These are phyloP conservation scores for Carposina sasakii DNA, from an alignment of 1,140 invertebrate genomes.

Conservation along the genomic window DNA sequence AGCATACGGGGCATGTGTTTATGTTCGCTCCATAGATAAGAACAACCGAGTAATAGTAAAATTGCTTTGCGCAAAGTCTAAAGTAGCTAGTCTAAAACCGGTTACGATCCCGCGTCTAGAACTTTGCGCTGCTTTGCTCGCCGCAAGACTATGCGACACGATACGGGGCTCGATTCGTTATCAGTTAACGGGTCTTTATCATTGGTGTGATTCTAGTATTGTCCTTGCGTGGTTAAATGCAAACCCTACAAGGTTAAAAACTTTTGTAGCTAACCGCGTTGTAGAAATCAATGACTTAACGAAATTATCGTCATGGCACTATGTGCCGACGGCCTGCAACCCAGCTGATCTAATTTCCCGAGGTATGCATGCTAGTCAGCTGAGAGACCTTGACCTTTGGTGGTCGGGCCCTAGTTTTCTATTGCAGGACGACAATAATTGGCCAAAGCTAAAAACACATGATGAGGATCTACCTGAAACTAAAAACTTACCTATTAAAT, in stretches of 20 bases:
- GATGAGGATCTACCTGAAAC: background rate
- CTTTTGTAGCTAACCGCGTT: conserved; percentile 18
- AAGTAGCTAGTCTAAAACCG: background rate
- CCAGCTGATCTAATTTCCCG: background rate
- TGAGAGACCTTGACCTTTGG: background rate
- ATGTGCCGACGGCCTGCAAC: background rate
- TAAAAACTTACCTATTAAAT: background rate
- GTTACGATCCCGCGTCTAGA: background rate
- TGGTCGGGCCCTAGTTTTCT: background rate
- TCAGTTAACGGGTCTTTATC: background rate
- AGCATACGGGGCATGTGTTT: background rate
- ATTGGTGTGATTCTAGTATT: background rate
- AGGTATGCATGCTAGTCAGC: background rate
- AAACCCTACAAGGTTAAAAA: conserved; percentile 11
- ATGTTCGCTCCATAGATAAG: background rate
- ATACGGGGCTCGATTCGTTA: background rate
- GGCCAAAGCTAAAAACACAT: background rate
- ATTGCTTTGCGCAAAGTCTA: background rate
- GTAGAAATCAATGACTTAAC: conserved; percentile 9
- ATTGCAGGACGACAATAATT: background rate
- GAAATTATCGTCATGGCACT: background rate
- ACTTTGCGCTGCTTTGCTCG: background rate
- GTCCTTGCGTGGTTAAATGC: background rate
- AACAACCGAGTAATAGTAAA: background rate
- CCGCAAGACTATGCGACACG: background rate